phyloP scores from a whole-genome alignment of 2,888 invertebrate genomes.

The Lagria hirta region DNA sequence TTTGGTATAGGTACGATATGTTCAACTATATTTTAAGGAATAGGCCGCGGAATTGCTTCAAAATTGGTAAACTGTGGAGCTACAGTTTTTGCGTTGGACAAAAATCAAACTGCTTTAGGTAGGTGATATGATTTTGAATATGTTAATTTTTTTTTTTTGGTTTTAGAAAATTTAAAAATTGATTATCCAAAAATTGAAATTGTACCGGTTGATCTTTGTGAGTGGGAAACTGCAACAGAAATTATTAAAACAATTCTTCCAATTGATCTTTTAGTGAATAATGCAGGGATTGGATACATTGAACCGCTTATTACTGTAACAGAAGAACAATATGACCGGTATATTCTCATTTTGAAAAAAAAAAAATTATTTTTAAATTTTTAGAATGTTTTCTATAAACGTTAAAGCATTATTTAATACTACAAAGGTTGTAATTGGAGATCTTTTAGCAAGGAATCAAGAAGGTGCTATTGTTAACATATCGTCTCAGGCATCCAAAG shows the following conservation, averaged over 20 bases:
- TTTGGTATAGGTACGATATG: too few species aligned
- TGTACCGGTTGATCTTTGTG: constrained; percentile 67
- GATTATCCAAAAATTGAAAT: constrained; percentile 64
- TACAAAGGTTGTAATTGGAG: constrained; percentile 73
- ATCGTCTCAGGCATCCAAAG: constrained; percentile 77
- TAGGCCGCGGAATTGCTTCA: constrained; percentile 63
- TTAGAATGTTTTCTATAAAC: constrained; percentile 64
- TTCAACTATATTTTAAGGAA: constrained; percentile 53
- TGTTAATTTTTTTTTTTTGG: too few species aligned
- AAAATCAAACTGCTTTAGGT: constrained; percentile 63
- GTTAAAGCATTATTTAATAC: constrained; percentile 74
- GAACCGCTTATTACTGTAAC: constrained; percentile 69
- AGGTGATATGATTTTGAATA: too few species aligned
- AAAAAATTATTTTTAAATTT: background rate
- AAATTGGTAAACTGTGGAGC: constrained; percentile 67
- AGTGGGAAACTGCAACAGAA: constrained; percentile 72
- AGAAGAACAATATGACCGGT: constrained; percentile 70
- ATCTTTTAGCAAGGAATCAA: constrained; percentile 67
- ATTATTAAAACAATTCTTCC: constrained; percentile 61
- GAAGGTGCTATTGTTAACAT: constrained; percentile 82
- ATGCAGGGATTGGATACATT: constrained; percentile 73
- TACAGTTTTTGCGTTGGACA: constrained; percentile 73
- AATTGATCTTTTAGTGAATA: constrained; percentile 83
- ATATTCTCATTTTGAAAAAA: constrained; percentile 35
- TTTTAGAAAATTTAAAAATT: constrained; percentile 54